Base-by-base conservation (phyloP, 37 sponge, comb jelly and placozoan species). In the Hormiphora californensis region DNA sequence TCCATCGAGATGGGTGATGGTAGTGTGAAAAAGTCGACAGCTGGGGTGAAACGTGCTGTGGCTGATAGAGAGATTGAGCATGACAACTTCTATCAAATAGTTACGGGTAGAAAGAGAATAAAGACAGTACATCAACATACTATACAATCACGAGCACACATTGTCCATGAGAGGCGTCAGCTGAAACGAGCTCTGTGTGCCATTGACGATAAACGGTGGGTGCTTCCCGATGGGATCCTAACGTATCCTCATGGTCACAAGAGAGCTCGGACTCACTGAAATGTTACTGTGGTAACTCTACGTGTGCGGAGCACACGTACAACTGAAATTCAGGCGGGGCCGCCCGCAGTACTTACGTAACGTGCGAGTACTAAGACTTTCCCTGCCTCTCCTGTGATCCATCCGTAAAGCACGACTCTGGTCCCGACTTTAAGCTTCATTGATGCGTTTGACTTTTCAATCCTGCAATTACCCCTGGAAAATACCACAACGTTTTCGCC, bases 171-270 rank as follows among this genome's bases (percentile, higher is more conserved):
- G 19, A n/a, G 28, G 2, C 4, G 32, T 5, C 54, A 37, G 54
- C 22, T 0, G 17, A 86, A 40, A 30, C 8, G 4, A 32, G 86
- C 59, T n/a, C 86, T 86, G 3, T 54, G 37, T 35, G 55, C 54
- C 15, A 54, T 55, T 55, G 86, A 86, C 32, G 33, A 51, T 31
- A 86, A 86, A 35, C n/a, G 57, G 2, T 86, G 11, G 9, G 23
- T 62, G 8, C 27, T 62, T 9, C 30, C 19, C 8, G 63, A 62
- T 62, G 63, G 63, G 23, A 9, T 12, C n/a, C 25, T 27, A 8
- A 62, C 25, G 25, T 30, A 27, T 9, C 19, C 63, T 17, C 23
- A 62, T 62, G 63, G 63, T 9, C 63, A 62, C 27, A 23, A 62
- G 25, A 17, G 27, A 8, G 23, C n/a, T 23, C 23, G 30, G 9